phyloP scores from a whole-genome alignment of 2,797 vertebrate genomes.

The Prionace glauca region DNA sequence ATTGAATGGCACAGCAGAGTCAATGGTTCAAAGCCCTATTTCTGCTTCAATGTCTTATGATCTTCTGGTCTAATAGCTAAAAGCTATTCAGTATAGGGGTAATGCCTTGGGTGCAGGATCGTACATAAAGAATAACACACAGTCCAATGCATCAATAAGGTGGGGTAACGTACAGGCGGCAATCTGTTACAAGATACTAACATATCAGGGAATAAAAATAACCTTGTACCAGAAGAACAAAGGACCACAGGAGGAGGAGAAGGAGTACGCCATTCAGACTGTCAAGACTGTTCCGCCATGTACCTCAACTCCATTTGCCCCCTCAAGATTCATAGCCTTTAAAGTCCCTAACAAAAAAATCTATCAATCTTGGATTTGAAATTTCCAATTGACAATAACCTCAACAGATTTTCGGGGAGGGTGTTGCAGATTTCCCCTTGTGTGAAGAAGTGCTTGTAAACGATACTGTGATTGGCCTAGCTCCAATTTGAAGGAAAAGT shows the following conservation, averaged over 20 bases:
- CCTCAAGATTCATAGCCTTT: not conserved
- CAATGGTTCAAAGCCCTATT: no score
- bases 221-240: not conserved
- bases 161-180: not conserved
- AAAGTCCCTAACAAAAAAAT: not conserved
- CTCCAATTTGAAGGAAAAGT: not conserved
- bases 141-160: not conserved
- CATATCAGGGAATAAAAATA: not conserved
- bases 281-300: not conserved
- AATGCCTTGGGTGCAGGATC: not conserved
- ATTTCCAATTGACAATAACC: not conserved
- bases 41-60: no score
- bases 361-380: not conserved
- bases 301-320: not conserved
- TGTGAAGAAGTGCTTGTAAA: not conserved
- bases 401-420: not conserved
- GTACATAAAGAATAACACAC: not conserved
- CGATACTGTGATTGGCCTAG: not conserved
- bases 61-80: not conserved
- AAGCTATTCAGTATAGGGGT: not conserved
- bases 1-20: no score
- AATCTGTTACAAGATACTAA: not conserved
- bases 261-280: not conserved
- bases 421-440: not conserved
- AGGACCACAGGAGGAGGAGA: not conserved